Conservation (phyloP, 2,888 invertebrate genomes). For the Coleophora deauratella region DNA sequence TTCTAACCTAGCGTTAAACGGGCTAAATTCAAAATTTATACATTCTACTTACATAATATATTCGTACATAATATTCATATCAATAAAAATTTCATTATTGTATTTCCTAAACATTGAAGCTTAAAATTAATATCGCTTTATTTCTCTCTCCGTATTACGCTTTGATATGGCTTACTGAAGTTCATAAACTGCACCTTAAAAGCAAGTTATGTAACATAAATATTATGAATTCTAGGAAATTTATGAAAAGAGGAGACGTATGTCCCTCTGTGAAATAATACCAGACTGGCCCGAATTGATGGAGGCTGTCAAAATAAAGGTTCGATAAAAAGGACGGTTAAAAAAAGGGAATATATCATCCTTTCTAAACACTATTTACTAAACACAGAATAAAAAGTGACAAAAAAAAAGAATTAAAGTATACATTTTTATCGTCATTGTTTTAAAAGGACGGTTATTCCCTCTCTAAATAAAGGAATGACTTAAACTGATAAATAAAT, state of each 20-base stretch:
- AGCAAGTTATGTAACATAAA: conserved; percentile 31
- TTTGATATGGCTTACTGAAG: not conserved
- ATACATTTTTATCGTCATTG: not conserved
- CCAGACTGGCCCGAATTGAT: conserved; percentile 86
- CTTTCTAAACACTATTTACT: no score
- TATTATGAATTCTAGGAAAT: conserved; percentile 76
- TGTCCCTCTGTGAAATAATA: conserved; percentile 81
- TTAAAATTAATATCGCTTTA: conserved; percentile 29
- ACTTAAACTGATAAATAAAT: conserved; percentile 43
- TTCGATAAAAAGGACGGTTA: conserved; percentile 71
- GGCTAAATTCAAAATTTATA: not conserved
- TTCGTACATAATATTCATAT: not conserved
- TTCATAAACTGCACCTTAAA: no score
- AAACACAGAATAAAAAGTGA: no score
- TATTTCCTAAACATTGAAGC: conserved; percentile 10
- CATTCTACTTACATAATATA: not conserved
- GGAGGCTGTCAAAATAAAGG: conserved; percentile 79
- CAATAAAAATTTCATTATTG: no score
- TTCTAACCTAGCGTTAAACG: no score
- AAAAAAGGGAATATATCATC: conserved; percentile 19
- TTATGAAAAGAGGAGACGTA: conserved; percentile 79
- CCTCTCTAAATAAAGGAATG: conserved; percentile 57
- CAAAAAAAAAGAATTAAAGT: not conserved
- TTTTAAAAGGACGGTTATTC: conserved; percentile 40
- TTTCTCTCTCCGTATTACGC: conserved; percentile 11